Evolutionary conservation across 2,888 invertebrate species (phyloP), one percentile per base, ranked within the genome.

Genomic region (Drosophila siamana): DNA sequence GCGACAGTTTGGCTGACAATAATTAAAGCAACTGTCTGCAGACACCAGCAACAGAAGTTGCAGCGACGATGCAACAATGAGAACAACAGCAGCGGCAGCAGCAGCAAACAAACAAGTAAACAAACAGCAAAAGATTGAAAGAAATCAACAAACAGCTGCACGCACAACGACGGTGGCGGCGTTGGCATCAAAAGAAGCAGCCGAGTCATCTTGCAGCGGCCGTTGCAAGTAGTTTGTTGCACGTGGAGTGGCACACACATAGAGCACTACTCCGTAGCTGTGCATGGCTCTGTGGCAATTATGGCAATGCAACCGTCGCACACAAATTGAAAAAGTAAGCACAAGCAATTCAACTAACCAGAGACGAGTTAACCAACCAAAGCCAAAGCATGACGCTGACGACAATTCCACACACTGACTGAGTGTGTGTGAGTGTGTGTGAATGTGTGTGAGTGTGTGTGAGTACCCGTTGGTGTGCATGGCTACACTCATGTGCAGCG

Each of bases 311-410:
- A 74, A 56, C 52, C 57, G 68, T 62, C 59, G 86, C 66, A 71
- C 84, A 80, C 82, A 85, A 83, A 88, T 88, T 88, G 86, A 88
- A 82, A 86, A 80, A 86, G 67, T 68, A 67, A 82, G 81, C 41
- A 54, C 41, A 43, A 30, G 41, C 54, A 52, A 28, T 52, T 52
- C 54, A 54, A 54, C 52, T 36, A 40, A 33, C 38, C 47, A 44
- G 55, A 46, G 46, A 16, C 57, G 40, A 46, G 36, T 56, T 44
- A 64, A 61, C 70, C 64, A 73, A 60, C 33, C 78, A 67, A 57
- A 33, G 33, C 33, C 5, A n/a, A 52, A 60, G 51, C 72, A 76
- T 73, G 62, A 65, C 48, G 57, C 22, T 28, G 7, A 61, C 61
- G 8, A 51, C 24, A 24, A 50, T 52, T 46, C 44, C 38, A 15